Conservation (phyloP, 23 tunicate species). For the Ciona savignyi region DNA sequence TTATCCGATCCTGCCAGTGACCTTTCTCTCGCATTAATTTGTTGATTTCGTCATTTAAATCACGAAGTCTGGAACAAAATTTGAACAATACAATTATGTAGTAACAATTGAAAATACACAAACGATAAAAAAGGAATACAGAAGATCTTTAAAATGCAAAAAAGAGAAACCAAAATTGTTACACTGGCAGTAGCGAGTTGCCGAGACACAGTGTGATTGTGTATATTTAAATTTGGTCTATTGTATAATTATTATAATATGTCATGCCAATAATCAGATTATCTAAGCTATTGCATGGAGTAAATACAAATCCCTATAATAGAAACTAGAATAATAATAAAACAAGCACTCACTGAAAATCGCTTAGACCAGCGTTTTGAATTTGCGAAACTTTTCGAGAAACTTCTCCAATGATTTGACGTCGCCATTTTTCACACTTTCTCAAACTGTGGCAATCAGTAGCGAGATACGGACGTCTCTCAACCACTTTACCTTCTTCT, state of each 20-base stretch:
- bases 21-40: constrained; percentile 91
- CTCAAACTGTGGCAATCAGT: constrained; percentile 60
- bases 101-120: too few relatives aligned
- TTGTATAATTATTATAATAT: too few relatives aligned
- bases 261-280: too few relatives aligned
- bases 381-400: constrained; percentile 99
- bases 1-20: constrained; percentile 95
- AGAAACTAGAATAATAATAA: too few relatives aligned
- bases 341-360: constrained; percentile 71
- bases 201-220: too few relatives aligned
- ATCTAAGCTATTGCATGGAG: too few relatives aligned
- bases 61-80: constrained; percentile 41
- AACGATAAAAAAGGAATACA: background rate
- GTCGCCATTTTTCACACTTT: constrained; percentile 95
- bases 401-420: constrained; percentile 93
- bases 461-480: constrained; percentile 90
- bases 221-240: too few relatives aligned
- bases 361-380: constrained; percentile 95
- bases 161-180: too few relatives aligned
- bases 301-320: too few relatives aligned
- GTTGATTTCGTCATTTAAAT: constrained; percentile 98
- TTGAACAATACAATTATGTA: too few relatives aligned
- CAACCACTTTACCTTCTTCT: constrained; percentile 87
- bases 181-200: too few relatives aligned
- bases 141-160: background rate